phyloP scores from a whole-genome alignment of 2,888 invertebrate genomes.

The Lepidochrysops patricia region DNA sequence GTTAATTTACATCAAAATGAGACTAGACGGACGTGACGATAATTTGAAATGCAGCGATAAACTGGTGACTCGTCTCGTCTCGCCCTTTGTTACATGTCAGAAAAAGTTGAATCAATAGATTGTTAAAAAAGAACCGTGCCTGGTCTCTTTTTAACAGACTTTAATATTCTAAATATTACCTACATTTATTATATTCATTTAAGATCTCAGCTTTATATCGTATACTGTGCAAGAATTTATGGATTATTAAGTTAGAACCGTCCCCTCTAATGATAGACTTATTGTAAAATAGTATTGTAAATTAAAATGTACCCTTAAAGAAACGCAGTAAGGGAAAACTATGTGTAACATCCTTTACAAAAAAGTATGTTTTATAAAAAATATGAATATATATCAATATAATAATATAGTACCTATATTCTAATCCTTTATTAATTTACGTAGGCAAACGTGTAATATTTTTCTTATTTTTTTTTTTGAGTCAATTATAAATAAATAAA shows the following conservation, averaged over 20 bases:
- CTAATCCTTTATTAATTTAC: not conserved
- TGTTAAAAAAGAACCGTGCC: no score
- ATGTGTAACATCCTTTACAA: no score
- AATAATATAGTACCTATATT: no score
- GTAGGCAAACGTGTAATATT: not conserved
- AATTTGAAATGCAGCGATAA: not conserved
- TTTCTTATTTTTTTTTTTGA: not conserved
- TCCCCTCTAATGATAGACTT: not conserved
- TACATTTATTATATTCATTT: not conserved
- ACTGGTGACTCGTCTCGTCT: no score
- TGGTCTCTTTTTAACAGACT: no score
- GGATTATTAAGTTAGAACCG: constrained; percentile 10
- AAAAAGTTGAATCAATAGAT: no score
- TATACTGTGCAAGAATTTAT: not conserved
- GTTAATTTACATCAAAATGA: no score
- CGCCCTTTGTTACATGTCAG: no score
- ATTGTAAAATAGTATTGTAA: not conserved
- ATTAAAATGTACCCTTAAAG: not conserved
- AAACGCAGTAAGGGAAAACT: no score
- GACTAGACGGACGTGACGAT: no score
- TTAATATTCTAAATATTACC: not conserved
- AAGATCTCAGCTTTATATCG: not conserved
- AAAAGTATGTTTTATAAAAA: no score
- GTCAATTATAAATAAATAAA: not conserved
- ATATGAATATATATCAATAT: no score